Evolutionary conservation across 2,797 vertebrate genomes (phyloP).

Genomic region (Enoplosus armatus): DNA sequence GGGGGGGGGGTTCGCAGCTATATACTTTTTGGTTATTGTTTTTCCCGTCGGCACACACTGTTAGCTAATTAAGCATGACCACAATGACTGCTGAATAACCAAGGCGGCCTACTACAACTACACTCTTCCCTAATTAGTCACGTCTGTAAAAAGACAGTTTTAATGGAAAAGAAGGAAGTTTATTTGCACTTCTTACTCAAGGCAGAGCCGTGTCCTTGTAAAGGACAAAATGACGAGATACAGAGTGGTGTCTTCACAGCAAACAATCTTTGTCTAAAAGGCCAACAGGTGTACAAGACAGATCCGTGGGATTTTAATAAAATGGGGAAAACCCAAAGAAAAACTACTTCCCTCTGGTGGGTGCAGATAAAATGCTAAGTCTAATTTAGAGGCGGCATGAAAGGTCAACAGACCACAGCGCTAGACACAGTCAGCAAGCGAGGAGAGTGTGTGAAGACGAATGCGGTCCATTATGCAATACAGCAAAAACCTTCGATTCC

Average conservation of each 20-base stretch:
- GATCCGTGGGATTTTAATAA: neutral
- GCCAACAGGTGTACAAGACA: neutral
- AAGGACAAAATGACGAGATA: neutral
- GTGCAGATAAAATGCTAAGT: neutral
- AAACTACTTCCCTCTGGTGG: neutral
- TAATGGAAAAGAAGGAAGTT: neutral
- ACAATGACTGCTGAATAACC: neutral
- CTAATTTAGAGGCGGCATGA: neutral
- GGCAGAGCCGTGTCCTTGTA: neutral
- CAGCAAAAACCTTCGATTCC: neutral
- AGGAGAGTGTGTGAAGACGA: neutral
- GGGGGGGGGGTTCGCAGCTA: neutral
- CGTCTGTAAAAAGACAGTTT: neutral
- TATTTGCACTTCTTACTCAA: neutral
- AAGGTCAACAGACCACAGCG: neutral
- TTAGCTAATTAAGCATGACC: neutral
- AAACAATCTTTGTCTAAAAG: constrained; percentile 4
- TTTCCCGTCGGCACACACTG: neutral
- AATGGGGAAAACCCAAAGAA: neutral
- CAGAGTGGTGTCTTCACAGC: neutral
- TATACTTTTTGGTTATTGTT: neutral
- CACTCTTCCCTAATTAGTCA: neutral
- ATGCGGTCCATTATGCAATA: neutral
- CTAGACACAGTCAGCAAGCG: neutral
- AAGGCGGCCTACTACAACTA: neutral